Percentiles rank a stretch among this genome's conserved stretches.
Conservation (phyloP, 30 jellyfish, hydroid and myxozoan genomes). For the Aurelia aurita region DNA sequence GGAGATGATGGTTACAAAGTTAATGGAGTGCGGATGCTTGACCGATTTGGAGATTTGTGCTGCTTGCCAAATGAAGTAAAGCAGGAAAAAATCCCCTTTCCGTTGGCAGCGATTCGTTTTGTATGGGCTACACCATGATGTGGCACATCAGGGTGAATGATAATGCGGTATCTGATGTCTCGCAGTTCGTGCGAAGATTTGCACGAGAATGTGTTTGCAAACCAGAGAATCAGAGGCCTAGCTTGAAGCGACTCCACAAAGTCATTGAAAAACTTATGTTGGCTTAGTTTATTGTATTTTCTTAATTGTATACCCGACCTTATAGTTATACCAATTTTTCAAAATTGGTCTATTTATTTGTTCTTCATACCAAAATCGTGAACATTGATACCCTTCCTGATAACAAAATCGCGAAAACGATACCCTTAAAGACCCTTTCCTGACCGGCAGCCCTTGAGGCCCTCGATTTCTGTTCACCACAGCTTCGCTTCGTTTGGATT, state of each 20-base stretch:
- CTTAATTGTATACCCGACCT: no score
- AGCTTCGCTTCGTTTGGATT: no score
- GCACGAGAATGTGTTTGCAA: slow-evolving; percentile 11
- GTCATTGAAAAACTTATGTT: slow-evolving; percentile 12
- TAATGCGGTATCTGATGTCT: slow-evolving; percentile 9
- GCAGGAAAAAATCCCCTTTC: slow-evolving; percentile 18
- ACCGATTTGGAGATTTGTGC: slow-evolving; percentile 11
- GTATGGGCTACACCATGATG: slow-evolving; percentile 37
- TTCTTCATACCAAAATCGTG: no score
- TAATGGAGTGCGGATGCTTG: background rate
- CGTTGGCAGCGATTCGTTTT: slow-evolving; percentile 3
- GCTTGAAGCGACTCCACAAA: slow-evolving; percentile 9
- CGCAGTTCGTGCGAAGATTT: slow-evolving; percentile 14
- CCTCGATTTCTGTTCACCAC: no score
- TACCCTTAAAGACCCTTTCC: no score
- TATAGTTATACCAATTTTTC: no score
- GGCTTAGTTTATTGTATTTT: no score
- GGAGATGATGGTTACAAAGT: slow-evolving; percentile 19
- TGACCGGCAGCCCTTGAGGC: no score
- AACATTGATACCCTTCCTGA: no score
- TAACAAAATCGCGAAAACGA: no score
- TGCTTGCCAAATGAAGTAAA: slow-evolving; percentile 24
- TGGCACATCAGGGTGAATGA: slow-evolving; percentile 30
- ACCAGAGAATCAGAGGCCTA: slow-evolving; percentile 12
- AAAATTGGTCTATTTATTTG: no score